Evolutionary conservation across 2,797 vertebrate genomes (phyloP), one percentile per base, ranked within the genome.

Genomic region (Myripristis murdjan): DNA sequence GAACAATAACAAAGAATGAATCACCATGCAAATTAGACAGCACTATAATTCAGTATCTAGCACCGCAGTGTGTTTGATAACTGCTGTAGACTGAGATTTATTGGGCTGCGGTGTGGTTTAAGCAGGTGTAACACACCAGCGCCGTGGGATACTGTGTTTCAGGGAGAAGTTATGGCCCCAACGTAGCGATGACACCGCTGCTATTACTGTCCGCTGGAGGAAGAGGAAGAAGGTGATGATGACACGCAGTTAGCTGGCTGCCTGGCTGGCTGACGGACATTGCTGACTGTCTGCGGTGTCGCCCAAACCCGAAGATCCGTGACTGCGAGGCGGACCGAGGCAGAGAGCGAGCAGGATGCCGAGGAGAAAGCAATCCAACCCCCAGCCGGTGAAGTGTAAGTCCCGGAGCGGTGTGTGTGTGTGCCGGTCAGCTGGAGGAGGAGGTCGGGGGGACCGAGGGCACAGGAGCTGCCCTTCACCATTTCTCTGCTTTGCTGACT

Each of bases 311-410:
- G 65, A 6, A 77, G 70, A 81, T 24, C 75, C 4, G 35, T 80
- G 73, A 18, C 11, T 6, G 4, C 28, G 18, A 23, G 37, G 55
- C 35, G n/a, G 54, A 9, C 67, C 10, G 53, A 33, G 26, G 51
- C 54, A 61, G 54, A 54, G 5, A 28, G 26, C 49, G 64, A 92
- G 67, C 75, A 97, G 68, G 76, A 97, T 97, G 96, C 96, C 96
- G 83, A 94, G 96, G 87, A 95, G 96, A 75, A 97, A 97, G 84
- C 96, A 97, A 35, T 95, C 95, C 67, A 95, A 97, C 90, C 96
- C 96, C 1, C 96, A 97, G 87, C 96, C 96, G 55, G 95, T 97
- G 64, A 97, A 97, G 93, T 75, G 96, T 96, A 92, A 96, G 95
- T 94, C 33, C 41, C 22, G 22, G 1, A 64, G 43, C 24, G 16